A percentile compares a stretch with the other conserved stretches of the same genome.
Conservation (phyloP, 2,797 vertebrate genomes). For the Carduelis carduelis region DNA sequence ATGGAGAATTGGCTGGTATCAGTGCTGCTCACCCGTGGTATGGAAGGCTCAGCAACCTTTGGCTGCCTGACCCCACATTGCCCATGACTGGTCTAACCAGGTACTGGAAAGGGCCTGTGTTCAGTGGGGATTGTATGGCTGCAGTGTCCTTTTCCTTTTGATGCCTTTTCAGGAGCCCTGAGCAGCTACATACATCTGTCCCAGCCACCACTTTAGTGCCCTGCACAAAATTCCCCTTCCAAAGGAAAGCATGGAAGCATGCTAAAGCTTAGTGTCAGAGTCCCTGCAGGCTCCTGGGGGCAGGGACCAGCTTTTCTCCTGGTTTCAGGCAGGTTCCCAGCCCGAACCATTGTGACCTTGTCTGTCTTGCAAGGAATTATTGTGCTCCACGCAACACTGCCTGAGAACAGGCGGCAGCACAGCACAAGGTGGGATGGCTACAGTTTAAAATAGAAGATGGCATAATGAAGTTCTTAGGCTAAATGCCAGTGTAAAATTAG, state of each 20-base stretch:
- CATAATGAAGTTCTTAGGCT: slow-evolving; percentile 55
- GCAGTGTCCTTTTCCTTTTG: not conserved
- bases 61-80: not conserved
- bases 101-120: not conserved
- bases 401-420: not conserved
- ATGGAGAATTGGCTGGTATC: not conserved
- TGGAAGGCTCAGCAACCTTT: not conserved
- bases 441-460: slow-evolving; percentile 50
- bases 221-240: not conserved
- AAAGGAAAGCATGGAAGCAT: not conserved
- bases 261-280: not conserved
- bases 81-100: not conserved
- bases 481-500: slow-evolving; percentile 50
- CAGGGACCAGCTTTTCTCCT: not conserved
- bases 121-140: not conserved
- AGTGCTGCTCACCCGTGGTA: not conserved
- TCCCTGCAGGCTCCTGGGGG: not conserved
- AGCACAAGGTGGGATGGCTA: slow-evolving; percentile 1
- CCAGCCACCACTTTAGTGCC: not conserved
- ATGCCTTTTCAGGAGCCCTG: not conserved
- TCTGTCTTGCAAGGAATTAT: not conserved
- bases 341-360: not conserved
- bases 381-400: not conserved
- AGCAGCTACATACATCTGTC: not conserved
- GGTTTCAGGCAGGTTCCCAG: not conserved